Conservation (phyloP, 2,113 vertebrate genomes). For the Rhizomys pruinosus region DNA sequence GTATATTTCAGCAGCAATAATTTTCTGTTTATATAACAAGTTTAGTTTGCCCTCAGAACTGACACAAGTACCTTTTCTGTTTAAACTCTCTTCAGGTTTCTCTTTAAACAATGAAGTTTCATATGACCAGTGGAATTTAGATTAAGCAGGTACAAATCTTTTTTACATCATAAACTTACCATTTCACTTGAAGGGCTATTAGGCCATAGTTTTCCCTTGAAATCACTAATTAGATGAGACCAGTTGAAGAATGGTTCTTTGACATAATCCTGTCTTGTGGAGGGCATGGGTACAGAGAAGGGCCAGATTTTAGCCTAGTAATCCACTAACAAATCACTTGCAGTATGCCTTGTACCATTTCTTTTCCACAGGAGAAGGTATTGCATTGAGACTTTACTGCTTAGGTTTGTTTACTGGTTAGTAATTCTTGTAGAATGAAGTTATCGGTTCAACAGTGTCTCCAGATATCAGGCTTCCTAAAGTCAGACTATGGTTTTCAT, state of each 20-base stretch:
- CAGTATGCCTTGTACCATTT: not conserved
- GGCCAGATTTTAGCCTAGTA: not conserved
- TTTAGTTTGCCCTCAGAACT: constrained; percentile 53
- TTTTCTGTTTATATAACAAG: constrained; percentile 44
- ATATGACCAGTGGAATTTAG: constrained; percentile 25
- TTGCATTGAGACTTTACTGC: constrained; percentile 17
- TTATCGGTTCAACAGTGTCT: constrained; percentile 16
- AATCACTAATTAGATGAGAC: not conserved
- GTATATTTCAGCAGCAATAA: constrained; percentile 42
- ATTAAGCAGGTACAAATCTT: constrained; percentile 50
- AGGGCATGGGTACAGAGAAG: rapidly evolving
- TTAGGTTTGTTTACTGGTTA: not conserved
- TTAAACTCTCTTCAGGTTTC: constrained; percentile 60
- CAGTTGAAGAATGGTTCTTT: constrained; percentile 34
- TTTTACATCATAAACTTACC: constrained; percentile 41
- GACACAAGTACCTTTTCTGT: constrained; percentile 44
- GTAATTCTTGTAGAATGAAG: not conserved
- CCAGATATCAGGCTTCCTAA: constrained; percentile 32
- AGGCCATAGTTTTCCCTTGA: not conserved
- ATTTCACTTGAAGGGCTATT: not conserved
- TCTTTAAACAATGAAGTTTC: constrained; percentile 64
- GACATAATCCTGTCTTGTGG: not conserved
- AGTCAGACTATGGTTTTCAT: constrained; percentile 3
- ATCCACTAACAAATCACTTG: constrained; percentile 10
- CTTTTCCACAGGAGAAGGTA: not conserved